These are phyloP conservation scores for Aricia artaxerxes DNA, from an alignment of 2,888 invertebrate genomes.

Conservation along the genomic window DNA sequence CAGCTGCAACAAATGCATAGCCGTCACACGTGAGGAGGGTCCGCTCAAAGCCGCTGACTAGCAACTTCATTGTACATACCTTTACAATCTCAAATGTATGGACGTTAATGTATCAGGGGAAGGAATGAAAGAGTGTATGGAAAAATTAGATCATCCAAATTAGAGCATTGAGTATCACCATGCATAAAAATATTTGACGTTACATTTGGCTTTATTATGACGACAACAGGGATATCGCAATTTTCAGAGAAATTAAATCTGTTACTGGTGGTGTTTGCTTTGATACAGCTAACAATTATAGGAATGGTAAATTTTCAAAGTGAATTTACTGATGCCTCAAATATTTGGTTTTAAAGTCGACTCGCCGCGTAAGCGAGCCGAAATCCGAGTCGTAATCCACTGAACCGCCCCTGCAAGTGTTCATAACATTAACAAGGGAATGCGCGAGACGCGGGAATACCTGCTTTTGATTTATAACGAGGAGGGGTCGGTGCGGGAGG, in stretches of 20 bases:
- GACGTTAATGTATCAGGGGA: slow-evolving; percentile 30
- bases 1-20: slow-evolving; percentile 76
- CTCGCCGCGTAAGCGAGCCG: slow-evolving; percentile 1
- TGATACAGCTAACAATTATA: neutral
- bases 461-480: slow-evolving; percentile 79
- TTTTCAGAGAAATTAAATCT: neutral
- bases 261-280: neutral
- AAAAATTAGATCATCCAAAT: neutral
- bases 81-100: slow-evolving; percentile 39
- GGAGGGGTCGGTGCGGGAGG: slow-evolving; percentile 53
- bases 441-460: slow-evolving; percentile 69
- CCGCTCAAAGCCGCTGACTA: slow-evolving; percentile 59
- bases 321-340: neutral
- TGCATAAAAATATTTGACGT: neutral
- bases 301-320: neutral
- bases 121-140: neutral
- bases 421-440: slow-evolving; percentile 59
- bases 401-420: slow-evolving; percentile 42
- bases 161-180: neutral
- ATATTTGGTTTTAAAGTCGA: neutral
- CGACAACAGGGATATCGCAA: neutral
- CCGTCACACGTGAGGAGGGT: slow-evolving; percentile 74
- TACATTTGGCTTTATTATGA: neutral
- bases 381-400: slow-evolving; percentile 17
- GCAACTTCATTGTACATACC: slow-evolving; percentile 63